Percentiles rank a stretch among this genome's conserved stretches.
These are phyloP conservation scores for Hydroisotoma schaefferi DNA, from an alignment of 2,888 invertebrate species.

Conservation along the genomic window DNA sequence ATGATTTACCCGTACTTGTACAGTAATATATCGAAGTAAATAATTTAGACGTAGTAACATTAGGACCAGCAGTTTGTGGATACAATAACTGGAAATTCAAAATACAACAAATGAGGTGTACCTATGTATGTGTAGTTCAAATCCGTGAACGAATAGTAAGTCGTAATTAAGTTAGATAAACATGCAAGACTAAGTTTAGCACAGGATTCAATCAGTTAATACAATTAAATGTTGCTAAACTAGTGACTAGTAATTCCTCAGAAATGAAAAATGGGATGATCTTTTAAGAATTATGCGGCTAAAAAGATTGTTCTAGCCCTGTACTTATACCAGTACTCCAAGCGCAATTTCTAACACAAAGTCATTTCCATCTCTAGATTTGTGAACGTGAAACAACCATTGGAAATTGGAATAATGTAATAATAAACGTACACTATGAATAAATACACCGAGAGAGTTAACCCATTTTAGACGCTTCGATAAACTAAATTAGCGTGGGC, in stretches of 20 bases:
- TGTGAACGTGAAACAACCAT: too few relatives aligned
- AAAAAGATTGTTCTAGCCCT: neutral
- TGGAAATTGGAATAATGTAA: neutral
- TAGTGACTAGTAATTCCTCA: too few relatives aligned
- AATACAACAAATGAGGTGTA: neutral
- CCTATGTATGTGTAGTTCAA: too few relatives aligned
- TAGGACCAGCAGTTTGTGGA: neutral
- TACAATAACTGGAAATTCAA: neutral
- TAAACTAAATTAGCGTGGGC: slow-evolving; percentile 15
- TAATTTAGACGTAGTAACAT: neutral
- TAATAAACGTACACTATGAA: neutral
- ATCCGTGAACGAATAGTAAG: neutral
- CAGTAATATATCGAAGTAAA: neutral
- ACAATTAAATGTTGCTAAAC: too few relatives aligned
- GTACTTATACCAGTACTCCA: too few relatives aligned
- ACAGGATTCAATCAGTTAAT: too few relatives aligned
- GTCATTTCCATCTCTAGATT: neutral
- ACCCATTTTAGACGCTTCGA: slow-evolving; percentile 2
- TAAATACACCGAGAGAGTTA: too few relatives aligned
- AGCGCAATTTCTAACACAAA: neutral
- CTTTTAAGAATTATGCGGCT: too few relatives aligned
- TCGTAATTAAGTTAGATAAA: too few relatives aligned
- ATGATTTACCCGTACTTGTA: slow-evolving; percentile 2
- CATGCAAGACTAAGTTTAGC: slow-evolving; percentile 1
- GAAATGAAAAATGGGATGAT: too few relatives aligned